A percentile compares a stretch with the other conserved stretches of the same genome.
Conservation (phyloP, 2,797 vertebrate species). For the Ficedula albicollis region DNA sequence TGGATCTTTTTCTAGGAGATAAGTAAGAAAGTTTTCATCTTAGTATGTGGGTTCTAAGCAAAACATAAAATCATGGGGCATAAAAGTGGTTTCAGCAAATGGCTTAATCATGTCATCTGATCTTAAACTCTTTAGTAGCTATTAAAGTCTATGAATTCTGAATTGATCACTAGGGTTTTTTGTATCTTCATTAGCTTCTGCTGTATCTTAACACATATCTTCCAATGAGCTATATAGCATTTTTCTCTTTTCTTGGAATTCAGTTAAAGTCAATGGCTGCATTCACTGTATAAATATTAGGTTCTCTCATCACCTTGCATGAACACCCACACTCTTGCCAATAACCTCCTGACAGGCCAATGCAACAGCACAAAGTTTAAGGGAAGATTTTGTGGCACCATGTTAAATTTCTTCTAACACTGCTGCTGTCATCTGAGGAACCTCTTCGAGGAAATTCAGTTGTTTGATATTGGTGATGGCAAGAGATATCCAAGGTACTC, state of each 20-base stretch:
- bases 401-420: not conserved
- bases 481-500: not conserved
- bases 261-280: not conserved
- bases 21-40: not conserved
- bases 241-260: not conserved
- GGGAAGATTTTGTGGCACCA: not conserved
- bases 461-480: not conserved
- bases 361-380: not conserved
- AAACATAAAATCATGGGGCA: not conserved
- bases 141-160: not conserved
- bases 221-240: not conserved
- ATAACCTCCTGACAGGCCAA: not conserved
- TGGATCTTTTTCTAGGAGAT: not conserved
- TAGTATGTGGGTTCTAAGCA: not conserved
- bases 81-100: not conserved
- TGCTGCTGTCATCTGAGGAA: not conserved
- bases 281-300: not conserved
- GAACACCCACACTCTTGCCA: not conserved
- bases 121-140: not conserved
- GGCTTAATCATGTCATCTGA: not conserved
- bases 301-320: not conserved
- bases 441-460: not conserved
- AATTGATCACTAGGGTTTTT: not conserved
- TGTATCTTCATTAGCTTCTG: not conserved
- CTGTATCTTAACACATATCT: not conserved